A percentile compares a stretch with the other conserved stretches of the same genome.
phyloP scores from a whole-genome alignment of 1,140 invertebrate genomes.

The Eulimnadia texana region DNA sequence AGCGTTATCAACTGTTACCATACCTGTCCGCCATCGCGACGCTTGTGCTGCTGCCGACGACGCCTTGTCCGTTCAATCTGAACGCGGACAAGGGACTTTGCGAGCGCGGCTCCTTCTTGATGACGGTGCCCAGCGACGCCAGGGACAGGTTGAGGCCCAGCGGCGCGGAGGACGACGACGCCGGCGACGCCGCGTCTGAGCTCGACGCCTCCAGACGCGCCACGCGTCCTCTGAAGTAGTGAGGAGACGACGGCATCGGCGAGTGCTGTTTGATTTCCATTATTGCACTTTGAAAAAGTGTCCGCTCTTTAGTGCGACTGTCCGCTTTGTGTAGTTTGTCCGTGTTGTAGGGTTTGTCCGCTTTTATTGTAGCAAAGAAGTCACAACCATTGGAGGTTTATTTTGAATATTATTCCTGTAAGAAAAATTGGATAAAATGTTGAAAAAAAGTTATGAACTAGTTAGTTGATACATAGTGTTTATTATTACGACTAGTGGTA shows the following conservation, averaged over 20 bases:
- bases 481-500: no score
- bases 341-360: no score
- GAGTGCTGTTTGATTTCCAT: not conserved
- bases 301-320: not conserved
- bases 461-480: no score
- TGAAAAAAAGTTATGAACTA: no score
- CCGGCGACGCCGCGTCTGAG: not conserved
- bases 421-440: no score
- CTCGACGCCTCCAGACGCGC: not conserved
- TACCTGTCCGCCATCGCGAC: not conserved
- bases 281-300: not conserved
- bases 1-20: no score
- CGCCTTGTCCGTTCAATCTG: not conserved
- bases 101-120: constrained; percentile 9
- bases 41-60: not conserved
- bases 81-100: not conserved
- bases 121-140: constrained; percentile 1
- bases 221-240: not conserved
- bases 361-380: not conserved
- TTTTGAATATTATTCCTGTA: no score
- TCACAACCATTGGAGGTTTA: not conserved
- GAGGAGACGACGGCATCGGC: not conserved
- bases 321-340: not conserved
- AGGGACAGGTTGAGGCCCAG: not conserved
- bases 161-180: not conserved